phyloP scores from a whole-genome alignment of 1,140 invertebrate genomes.

The Drosophila varians region DNA sequence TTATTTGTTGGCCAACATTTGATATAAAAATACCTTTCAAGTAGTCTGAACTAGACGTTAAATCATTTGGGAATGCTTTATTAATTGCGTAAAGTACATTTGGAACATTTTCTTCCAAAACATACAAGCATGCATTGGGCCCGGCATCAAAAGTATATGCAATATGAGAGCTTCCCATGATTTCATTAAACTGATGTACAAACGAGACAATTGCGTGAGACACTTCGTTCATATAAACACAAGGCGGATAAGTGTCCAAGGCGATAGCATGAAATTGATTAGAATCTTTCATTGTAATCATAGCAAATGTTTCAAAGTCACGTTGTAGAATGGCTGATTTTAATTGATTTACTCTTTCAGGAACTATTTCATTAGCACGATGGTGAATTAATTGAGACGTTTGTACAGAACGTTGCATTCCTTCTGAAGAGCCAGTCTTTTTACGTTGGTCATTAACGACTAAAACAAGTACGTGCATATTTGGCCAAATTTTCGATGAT shows the following conservation, averaged over 20 bases:
- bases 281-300: constrained; percentile 98
- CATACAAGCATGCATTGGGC: constrained; percentile 96
- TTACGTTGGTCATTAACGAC: constrained; percentile 95
- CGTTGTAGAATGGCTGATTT: constrained; percentile 89
- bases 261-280: constrained; percentile 99
- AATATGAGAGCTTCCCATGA: constrained; percentile 86
- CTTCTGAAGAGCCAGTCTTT: constrained; percentile 93
- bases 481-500: constrained; percentile 92
- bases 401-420: constrained; percentile 93
- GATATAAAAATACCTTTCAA: constrained; percentile 85
- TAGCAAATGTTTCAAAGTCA: constrained; percentile 95
- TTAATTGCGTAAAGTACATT: constrained; percentile 88
- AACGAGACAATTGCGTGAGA: constrained; percentile 92
- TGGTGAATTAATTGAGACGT: constrained; percentile 94
- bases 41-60: constrained; percentile 84
- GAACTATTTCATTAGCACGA: constrained; percentile 89
- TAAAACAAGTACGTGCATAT: constrained; percentile 94
- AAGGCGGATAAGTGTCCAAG: constrained; percentile 97
- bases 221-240: constrained; percentile 95
- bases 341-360: constrained; percentile 86
- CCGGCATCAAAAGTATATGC: constrained; percentile 99
- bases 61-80: constrained; percentile 88
- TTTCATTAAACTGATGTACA: constrained; percentile 92
- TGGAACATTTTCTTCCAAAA: constrained; percentile 90
- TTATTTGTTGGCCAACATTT: neutral